Base-by-base conservation (phyloP, 1,140 invertebrate species). In the Ditylenchus dipsaci region DNA sequence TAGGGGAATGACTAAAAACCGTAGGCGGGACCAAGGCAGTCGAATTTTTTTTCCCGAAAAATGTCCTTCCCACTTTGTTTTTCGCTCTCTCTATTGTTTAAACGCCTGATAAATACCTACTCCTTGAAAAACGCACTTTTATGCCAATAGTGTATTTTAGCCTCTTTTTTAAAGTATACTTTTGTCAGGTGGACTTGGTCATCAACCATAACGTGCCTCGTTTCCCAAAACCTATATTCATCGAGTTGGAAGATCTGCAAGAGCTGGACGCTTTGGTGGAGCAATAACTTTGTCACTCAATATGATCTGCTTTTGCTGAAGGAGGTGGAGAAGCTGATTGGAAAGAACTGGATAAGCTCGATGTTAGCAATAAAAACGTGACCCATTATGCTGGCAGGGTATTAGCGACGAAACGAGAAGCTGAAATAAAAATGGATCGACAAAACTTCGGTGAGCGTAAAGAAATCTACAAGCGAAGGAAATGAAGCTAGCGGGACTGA, bases 261-360 rank as follows among this genome's bases (percentile, higher is more conserved):
- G 78, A 38, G 78, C 78, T 63, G 78, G 78, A 21, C 64, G 78
- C 21, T 81, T 80, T 68, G 86, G 85, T 19, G 82, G 74, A 56
- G 89, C 95, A 0, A 88, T 98, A 57, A 92, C 91, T 26, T 86
- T 98, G 89, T 97, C 62, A 92, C 91, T 0, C 94, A 93, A 21
- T 88, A 91, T 82, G 94, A 98, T 81, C 88, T 97, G 15, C 88
- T 90, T 79, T 84, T 92, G 29, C 85, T 97, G 1, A 88, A 91
- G 42, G 87, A 91, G 83, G 90, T 90, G 91, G 85, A 86, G 13
- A 90, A 94, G 82, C 89, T 72, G 3, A 78, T 90, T 82, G 88
- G 90, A 78, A 88, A 93, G 73, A 87, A 83, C 90, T 91, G 91
- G 86, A 87, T 82, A 83, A 76, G 63, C 65, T 77, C 27, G 68